These are phyloP conservation scores for Drosophila nr. fundita DNA, from an alignment of 2,888 invertebrate genomes.

Conservation along the genomic window DNA sequence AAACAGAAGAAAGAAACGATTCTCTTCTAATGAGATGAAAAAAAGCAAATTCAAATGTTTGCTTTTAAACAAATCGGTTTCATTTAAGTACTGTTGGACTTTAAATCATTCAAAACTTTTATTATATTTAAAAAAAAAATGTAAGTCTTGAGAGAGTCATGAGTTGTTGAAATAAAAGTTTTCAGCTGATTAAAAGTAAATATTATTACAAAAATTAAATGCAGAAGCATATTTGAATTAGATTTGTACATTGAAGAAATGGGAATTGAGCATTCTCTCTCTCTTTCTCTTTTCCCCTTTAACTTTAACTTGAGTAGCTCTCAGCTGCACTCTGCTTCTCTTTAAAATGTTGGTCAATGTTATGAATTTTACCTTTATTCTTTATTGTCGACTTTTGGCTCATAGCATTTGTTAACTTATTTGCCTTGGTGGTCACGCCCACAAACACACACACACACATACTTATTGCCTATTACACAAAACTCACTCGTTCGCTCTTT, in stretches of 20 bases:
- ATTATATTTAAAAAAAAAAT: not conserved
- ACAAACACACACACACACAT: conserved; percentile 12
- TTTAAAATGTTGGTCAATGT: conserved; percentile 19
- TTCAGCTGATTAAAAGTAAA: not conserved
- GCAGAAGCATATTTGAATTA: not conserved
- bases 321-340: not conserved
- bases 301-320: not conserved
- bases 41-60: not conserved
- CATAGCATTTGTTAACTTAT: conserved; percentile 38
- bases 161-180: not conserved
- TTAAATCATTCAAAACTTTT: not conserved
- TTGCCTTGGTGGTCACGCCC: conserved; percentile 24
- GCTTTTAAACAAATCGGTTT: not conserved
- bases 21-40: not conserved
- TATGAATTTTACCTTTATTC: conserved; percentile 15
- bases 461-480: conserved; percentile 42
- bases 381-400: conserved; percentile 9
- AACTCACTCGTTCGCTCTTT: conserved; percentile 3
- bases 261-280: not conserved
- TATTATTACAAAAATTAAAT: not conserved
- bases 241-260: not conserved
- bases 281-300: not conserved
- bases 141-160: not conserved
- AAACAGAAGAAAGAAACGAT: not conserved
- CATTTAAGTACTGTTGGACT: not conserved